Evolutionary conservation across 2,888 invertebrate genomes (phyloP).

Genomic region (Cristatella mucedo): DNA sequence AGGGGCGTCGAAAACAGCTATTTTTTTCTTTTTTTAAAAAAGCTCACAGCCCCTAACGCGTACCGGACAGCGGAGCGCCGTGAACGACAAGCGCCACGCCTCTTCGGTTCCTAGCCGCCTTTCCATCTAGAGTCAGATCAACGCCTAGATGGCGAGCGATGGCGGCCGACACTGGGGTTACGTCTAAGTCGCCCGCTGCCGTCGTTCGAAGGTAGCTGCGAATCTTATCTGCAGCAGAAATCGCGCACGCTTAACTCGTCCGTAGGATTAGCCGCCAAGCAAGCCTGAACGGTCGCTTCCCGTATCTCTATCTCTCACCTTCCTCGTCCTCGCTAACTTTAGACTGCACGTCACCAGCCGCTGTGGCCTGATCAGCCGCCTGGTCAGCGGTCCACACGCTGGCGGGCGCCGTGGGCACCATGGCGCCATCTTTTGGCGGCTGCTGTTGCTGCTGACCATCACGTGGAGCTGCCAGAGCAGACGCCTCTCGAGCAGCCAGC

Average conservation of each 20-base stretch:
- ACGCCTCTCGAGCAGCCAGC: no score
- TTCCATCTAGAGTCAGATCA: constrained; percentile 35
- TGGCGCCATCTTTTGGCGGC: no score
- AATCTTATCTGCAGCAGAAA: constrained; percentile 11
- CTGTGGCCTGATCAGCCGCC: background rate
- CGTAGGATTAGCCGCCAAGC: no score
- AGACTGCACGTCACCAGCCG: no score
- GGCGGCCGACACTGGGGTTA: constrained; percentile 37
- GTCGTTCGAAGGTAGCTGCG: constrained; percentile 17
- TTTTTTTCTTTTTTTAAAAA: background rate
- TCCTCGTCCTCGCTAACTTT: no score
- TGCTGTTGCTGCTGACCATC: no score
- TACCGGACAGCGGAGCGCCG: constrained; percentile 38
- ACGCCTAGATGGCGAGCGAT: constrained; percentile 37
- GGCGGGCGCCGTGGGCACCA: no score
- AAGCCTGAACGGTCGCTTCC: no score
- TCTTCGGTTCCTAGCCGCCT: constrained; percentile 34
- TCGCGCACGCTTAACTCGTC: background rate
- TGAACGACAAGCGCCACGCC: constrained; percentile 38
- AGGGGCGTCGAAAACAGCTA: no score
- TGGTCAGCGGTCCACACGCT: no score
- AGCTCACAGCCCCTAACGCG: constrained; percentile 9
- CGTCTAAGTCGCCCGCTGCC: constrained; percentile 35
- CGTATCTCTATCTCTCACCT: no score
- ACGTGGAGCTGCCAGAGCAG: no score